Evolutionary conservation across 1,140 invertebrate species (phyloP).

Genomic region (Colletes gigas): DNA sequence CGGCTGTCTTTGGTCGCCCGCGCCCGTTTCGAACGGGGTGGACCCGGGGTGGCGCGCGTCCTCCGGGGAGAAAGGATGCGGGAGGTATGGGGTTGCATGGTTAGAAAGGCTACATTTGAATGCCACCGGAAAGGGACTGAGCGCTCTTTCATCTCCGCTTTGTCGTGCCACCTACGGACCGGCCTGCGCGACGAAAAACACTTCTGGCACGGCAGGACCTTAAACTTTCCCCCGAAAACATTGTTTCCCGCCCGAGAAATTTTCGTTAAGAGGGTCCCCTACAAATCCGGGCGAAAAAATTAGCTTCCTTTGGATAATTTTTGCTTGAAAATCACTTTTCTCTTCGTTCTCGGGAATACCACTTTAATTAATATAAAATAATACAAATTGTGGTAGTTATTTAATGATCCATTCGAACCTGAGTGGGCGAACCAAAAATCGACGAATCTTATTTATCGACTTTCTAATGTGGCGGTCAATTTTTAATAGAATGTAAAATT

Average conservation of each 20-base stretch:
- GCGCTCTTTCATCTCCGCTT: slow-evolving; percentile 72
- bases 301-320: no score
- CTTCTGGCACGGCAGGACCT: slow-evolving; percentile 23
- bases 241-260: slow-evolving; percentile 9
- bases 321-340: no score
- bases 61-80: slow-evolving; percentile 64
- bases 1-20: slow-evolving; percentile 9
- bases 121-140: slow-evolving; percentile 67
- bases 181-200: neutral
- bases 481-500: no score
- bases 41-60: slow-evolving; percentile 19
- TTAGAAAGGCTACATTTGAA: slow-evolving; percentile 77
- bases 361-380: no score
- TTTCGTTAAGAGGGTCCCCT: neutral
- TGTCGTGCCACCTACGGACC: slow-evolving; percentile 54
- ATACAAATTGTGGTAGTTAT: no score
- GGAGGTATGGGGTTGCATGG: slow-evolving; percentile 72
- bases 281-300: no score
- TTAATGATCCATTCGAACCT: no score
- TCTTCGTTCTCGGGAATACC: no score
- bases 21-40: slow-evolving; percentile 33
- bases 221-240: slow-evolving; percentile 25
- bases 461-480: no score
- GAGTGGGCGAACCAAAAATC: no score
- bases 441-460: no score